phyloP scores from a whole-genome alignment of 2,888 invertebrate genomes.

The Augiades crinisus region DNA sequence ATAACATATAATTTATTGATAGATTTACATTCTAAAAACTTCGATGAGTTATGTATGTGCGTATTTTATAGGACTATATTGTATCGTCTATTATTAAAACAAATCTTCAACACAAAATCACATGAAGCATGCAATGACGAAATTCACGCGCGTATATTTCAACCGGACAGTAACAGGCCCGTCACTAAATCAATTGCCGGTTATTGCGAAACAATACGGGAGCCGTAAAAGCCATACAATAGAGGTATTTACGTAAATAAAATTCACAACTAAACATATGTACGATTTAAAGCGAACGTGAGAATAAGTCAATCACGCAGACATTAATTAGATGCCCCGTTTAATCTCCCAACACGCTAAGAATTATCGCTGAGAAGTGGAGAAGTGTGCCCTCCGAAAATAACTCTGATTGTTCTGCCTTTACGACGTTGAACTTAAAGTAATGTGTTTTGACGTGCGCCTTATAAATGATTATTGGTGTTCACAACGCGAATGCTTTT shows the following conservation, averaged over 20 bases:
- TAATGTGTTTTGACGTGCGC: conserved; percentile 67
- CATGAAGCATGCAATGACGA: not conserved
- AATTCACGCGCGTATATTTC: conserved; percentile 14
- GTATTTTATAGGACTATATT: too few relatives aligned
- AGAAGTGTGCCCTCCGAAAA: conserved; percentile 54
- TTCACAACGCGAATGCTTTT: conserved; percentile 42
- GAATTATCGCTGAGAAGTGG: conserved; percentile 46
- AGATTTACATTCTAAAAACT: too few relatives aligned
- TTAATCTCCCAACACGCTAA: conserved; percentile 60
- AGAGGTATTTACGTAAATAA: conserved; percentile 12
- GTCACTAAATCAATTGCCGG: conserved; percentile 17
- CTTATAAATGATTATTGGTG: conserved; percentile 66
- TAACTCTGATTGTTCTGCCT: conserved; percentile 57
- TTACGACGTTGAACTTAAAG: conserved; percentile 53
- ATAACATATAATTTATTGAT: too few relatives aligned
- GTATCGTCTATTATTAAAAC: too few relatives aligned
- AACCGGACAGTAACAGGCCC: conserved; percentile 10
- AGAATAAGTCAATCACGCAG: conserved; percentile 62
- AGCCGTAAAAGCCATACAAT: conserved; percentile 1
- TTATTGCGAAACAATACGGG: conserved; percentile 13
- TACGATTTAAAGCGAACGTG: conserved; percentile 35
- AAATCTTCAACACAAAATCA: not conserved
- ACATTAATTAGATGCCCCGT: conserved; percentile 64
- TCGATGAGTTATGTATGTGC: too few relatives aligned
- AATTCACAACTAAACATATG: conserved; percentile 32